Percentiles rank a stretch among this genome's conserved stretches.
Conservation (phyloP, 2,888 invertebrate genomes). For the Boloria selene region DNA sequence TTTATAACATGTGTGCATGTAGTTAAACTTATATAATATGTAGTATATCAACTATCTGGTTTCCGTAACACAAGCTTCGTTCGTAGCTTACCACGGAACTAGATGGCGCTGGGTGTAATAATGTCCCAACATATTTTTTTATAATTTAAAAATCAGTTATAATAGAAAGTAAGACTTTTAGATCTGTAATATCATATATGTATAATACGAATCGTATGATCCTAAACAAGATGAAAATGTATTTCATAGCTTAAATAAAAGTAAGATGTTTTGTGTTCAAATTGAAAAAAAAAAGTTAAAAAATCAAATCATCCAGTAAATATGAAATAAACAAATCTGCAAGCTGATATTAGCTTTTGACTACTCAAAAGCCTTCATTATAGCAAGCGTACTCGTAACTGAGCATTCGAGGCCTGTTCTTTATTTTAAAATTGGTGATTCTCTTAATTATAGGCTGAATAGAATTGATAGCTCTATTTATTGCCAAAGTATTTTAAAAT, state of each 20-base stretch:
- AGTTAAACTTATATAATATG: too few species aligned
- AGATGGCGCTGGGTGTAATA: too few species aligned
- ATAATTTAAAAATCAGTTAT: too few species aligned
- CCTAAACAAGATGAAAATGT: too few species aligned
- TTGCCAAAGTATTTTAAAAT: conserved; percentile 8
- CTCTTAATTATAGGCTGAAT: conserved; percentile 17
- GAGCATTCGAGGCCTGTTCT: conserved; percentile 11
- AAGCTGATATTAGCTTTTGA: conserved; percentile 7
- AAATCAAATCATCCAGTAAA: not conserved
- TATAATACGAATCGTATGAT: too few species aligned
- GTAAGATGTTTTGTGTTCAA: too few species aligned
- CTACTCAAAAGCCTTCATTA: conserved; percentile 16
- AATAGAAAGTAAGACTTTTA: not conserved
- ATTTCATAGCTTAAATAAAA: too few species aligned
- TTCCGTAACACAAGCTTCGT: too few species aligned
- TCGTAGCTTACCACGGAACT: too few species aligned
- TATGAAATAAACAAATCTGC: conserved; percentile 4
- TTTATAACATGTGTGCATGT: too few species aligned
- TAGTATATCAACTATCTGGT: too few species aligned
- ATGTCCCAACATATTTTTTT: too few species aligned
- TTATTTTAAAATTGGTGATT: conserved; percentile 25
- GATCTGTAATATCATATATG: not conserved
- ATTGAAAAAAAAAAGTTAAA: not conserved
- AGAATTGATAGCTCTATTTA: conserved; percentile 23
- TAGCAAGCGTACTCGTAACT: conserved; percentile 13